Percentiles rank a stretch among this genome's conserved stretches.
Conservation (phyloP, 2,113 vertebrate genomes). For the Cisticola juncidis region DNA sequence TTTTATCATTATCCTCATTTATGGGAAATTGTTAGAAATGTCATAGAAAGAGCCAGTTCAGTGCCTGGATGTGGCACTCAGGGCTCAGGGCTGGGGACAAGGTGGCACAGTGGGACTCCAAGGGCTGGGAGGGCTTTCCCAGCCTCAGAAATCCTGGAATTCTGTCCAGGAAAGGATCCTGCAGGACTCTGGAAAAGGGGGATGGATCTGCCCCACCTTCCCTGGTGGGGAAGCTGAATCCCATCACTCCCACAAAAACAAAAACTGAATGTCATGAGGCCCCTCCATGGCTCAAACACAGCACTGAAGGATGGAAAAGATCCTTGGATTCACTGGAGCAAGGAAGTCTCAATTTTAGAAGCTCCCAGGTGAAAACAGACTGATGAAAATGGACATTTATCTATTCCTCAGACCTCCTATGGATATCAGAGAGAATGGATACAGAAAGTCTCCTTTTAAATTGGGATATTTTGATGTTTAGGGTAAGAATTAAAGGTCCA, state of each 20-base stretch:
- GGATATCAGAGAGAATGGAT: not conserved
- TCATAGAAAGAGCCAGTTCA: not conserved
- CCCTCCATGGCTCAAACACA: not conserved
- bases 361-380: not conserved
- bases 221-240: not conserved
- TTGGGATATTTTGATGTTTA: not conserved
- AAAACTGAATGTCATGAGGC: not conserved
- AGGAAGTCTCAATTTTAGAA: not conserved
- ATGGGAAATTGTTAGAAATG: not conserved
- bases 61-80: not conserved
- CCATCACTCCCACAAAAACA: not conserved
- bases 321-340: not conserved
- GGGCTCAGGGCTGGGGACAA: not conserved
- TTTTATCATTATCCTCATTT: not conserved
- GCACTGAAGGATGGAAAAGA: not conserved
- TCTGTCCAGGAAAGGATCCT: not conserved
- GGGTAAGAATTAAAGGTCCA: not conserved
- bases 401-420: not conserved
- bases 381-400: not conserved
- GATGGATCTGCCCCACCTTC: not conserved
- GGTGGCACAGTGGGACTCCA: not conserved
- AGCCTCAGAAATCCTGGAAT: fast-evolving
- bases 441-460: not conserved
- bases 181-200: not conserved
- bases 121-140: not conserved